Evolutionary conservation across 2,797 vertebrate genomes (phyloP).

Genomic region (Anguilla anguilla): DNA sequence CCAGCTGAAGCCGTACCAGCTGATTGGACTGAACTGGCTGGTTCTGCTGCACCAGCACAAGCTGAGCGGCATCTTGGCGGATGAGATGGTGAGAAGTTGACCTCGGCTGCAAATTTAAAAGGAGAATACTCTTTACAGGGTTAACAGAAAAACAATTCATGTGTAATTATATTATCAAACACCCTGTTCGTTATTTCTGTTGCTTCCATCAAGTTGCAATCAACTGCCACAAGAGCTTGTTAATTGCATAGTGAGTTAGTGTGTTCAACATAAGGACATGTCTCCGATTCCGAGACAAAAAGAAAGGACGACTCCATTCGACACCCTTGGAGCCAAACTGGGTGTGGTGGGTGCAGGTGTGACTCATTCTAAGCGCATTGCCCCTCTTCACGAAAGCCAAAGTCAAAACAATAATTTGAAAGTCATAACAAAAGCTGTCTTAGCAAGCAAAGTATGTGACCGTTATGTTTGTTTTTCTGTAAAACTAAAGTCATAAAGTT

Average conservation of each 20-base stretch:
- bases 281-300: not conserved
- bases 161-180: not conserved
- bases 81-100: slow-evolving; percentile 90
- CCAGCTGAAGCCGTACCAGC: slow-evolving; percentile 90
- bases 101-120: not conserved
- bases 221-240: not conserved
- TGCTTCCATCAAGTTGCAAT: not conserved
- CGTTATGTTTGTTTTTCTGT: not conserved
- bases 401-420: not conserved
- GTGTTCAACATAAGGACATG: not conserved
- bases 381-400: not conserved
- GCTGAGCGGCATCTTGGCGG: slow-evolving; percentile 92
- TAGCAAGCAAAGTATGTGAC: not conserved
- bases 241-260: not conserved
- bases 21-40: slow-evolving; percentile 96
- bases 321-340: not conserved
- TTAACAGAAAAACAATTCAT: no score
- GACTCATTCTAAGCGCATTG: not conserved
- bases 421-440: not conserved
- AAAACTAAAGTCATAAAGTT: not conserved
- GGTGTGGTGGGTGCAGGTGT: not conserved
- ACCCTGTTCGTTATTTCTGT: not conserved
- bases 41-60: slow-evolving; percentile 87
- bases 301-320: not conserved
- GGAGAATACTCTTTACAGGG: not conserved